Evolutionary conservation across 2,113 vertebrate species (phyloP).

Genomic region (Terrapene triunguis): DNA sequence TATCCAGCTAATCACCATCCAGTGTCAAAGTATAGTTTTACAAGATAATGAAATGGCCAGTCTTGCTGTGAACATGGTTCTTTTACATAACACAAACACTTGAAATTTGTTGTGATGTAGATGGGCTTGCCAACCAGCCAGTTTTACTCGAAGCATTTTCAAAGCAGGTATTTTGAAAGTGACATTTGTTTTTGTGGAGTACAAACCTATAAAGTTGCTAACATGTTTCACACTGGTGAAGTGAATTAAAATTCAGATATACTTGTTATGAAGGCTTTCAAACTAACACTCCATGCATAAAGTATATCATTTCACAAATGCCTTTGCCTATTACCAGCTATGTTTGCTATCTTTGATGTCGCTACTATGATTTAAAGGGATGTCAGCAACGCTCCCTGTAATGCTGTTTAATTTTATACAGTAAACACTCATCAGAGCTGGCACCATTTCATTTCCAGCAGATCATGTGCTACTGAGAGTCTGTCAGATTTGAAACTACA

Average conservation of each 20-base stretch:
- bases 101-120: neutral
- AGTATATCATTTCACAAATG: neutral
- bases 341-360: neutral
- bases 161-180: neutral
- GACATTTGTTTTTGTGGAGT: neutral
- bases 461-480: neutral
- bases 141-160: neutral
- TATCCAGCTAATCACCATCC: neutral
- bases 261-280: neutral
- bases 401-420: neutral
- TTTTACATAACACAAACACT: neutral
- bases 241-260: neutral
- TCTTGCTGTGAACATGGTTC: neutral
- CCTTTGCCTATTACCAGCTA: neutral
- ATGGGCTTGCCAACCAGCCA: neutral
- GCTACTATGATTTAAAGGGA: neutral
- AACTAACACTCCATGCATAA: neutral
- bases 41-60: neutral
- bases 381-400: neutral
- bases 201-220: neutral
- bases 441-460: neutral
- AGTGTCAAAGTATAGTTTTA: neutral
- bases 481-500: slow-evolving; percentile 12
- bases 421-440: neutral
- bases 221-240: neutral